These are phyloP conservation scores for Digitonthophagus gazella DNA, from an alignment of 2,888 invertebrate species.

Conservation along the genomic window DNA sequence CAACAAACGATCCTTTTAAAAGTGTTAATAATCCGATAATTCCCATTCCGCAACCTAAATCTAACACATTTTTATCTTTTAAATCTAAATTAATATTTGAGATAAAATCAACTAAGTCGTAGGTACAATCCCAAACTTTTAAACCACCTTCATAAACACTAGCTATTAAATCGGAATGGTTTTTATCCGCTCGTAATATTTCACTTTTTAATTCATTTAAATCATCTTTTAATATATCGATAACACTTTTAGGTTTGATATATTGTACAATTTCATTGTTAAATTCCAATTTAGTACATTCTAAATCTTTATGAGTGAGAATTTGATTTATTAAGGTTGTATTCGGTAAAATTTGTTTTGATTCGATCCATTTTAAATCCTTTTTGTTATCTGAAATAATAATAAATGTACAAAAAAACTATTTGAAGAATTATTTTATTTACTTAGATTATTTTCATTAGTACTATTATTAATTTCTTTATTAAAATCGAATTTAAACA, in stretches of 20 bases:
- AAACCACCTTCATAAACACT: slow-evolving; percentile 87
- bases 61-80: slow-evolving; percentile 64
- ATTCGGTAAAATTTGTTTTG: slow-evolving; percentile 27
- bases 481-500: slow-evolving; percentile 29
- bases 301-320: slow-evolving; percentile 42
- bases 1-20: slow-evolving; percentile 65
- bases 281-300: slow-evolving; percentile 49
- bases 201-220: slow-evolving; percentile 42
- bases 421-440: neutral
- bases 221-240: slow-evolving; percentile 40
- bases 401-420: neutral
- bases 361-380: slow-evolving; percentile 39
- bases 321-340: slow-evolving; percentile 41
- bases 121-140: slow-evolving; percentile 94
- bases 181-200: slow-evolving; percentile 59
- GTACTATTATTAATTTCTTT: slow-evolving; percentile 4
- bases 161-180: slow-evolving; percentile 71
- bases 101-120: slow-evolving; percentile 73
- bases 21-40: slow-evolving; percentile 80
- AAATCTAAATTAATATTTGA: slow-evolving; percentile 49
- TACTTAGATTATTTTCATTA: slow-evolving; percentile 5
- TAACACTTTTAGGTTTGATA: slow-evolving; percentile 49
- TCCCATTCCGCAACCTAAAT: slow-evolving; percentile 92
- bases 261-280: slow-evolving; percentile 53
- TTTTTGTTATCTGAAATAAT: slow-evolving; percentile 16